These are phyloP conservation scores for Myotis planiceps DNA, from an alignment of 2,797 vertebrate genomes.

Conservation along the genomic window DNA sequence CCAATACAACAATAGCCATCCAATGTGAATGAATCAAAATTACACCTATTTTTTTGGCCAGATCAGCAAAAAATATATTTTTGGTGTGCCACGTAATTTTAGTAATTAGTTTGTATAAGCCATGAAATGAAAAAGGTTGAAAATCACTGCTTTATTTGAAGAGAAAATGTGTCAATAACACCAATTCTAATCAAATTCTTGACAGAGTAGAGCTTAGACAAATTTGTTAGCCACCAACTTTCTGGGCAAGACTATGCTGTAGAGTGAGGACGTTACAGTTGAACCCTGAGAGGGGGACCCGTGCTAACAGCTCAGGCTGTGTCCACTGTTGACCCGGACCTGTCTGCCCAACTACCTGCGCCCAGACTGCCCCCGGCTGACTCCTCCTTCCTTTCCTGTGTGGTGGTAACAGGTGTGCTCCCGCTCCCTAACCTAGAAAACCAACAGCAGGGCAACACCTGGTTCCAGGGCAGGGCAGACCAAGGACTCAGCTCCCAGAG, in stretches of 20 bases:
- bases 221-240: not conserved
- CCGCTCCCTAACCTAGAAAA: not conserved
- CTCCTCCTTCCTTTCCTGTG: not conserved
- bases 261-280: rapidly evolving
- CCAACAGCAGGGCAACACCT: not conserved
- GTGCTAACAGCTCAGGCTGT: not conserved
- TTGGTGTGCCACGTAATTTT: not conserved
- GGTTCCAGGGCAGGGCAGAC: not conserved
- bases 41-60: no score
- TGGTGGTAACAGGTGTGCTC: not conserved
- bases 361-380: not conserved
- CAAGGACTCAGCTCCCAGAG: not conserved
- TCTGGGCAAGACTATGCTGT: not conserved
- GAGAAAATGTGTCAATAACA: not conserved
- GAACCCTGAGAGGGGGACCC: not conserved
- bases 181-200: not conserved
- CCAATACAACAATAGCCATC: no score
- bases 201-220: not conserved
- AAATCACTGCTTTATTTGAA: not conserved
- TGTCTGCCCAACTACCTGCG: not conserved
- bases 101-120: not conserved
- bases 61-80: not conserved
- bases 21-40: no score
- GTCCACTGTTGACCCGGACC: not conserved
- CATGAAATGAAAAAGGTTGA: not conserved